A percentile compares a stretch with the other conserved stretches of the same genome.
Conservation (phyloP, 1,140 invertebrate species). For the Bemisia tabaci region DNA sequence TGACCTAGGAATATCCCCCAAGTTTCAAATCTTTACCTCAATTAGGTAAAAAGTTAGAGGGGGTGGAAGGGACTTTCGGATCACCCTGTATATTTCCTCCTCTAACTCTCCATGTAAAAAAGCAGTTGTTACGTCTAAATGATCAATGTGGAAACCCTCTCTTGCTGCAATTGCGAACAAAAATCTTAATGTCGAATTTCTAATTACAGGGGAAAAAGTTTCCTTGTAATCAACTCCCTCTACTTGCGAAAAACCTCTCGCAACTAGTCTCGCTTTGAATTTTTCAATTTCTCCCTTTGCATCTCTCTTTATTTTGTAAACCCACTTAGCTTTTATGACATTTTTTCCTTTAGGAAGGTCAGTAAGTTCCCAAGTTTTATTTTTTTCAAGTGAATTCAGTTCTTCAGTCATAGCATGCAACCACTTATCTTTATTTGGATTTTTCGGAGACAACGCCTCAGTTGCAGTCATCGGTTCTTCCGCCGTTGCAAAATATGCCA, state of each 20-base stretch:
- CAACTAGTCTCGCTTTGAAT: conserved; percentile 9
- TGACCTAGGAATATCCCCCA: too few species aligned
- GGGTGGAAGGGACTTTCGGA: too few species aligned
- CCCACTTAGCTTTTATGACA: conserved; percentile 5
- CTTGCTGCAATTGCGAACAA: conserved; percentile 23
- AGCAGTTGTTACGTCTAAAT: too few species aligned
- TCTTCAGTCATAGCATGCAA: conserved; percentile 1
- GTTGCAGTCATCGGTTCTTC: neutral
- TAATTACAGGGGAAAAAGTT: conserved; percentile 11
- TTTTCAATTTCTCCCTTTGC: conserved; percentile 6
- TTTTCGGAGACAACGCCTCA: neutral
- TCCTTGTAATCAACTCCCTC: neutral
- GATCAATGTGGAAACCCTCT: conserved; percentile 25
- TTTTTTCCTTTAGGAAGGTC: conserved; percentile 11
- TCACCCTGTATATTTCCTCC: too few species aligned
- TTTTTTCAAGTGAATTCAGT: conserved; percentile 4
- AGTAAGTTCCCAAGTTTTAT: conserved; percentile 1
- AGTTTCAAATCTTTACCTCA: too few species aligned
- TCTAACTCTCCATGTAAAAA: too few species aligned
- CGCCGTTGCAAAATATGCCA: neutral
- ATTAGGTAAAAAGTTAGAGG: too few species aligned
- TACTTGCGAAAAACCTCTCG: conserved; percentile 10
- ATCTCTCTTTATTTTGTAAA: conserved; percentile 4
- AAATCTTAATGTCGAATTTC: conserved; percentile 9
- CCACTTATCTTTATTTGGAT: neutral